Evolutionary conservation across 2,113 vertebrate genomes (phyloP), one percentile per base, ranked within the genome.

Genomic region (Aplodontia rufa): DNA sequence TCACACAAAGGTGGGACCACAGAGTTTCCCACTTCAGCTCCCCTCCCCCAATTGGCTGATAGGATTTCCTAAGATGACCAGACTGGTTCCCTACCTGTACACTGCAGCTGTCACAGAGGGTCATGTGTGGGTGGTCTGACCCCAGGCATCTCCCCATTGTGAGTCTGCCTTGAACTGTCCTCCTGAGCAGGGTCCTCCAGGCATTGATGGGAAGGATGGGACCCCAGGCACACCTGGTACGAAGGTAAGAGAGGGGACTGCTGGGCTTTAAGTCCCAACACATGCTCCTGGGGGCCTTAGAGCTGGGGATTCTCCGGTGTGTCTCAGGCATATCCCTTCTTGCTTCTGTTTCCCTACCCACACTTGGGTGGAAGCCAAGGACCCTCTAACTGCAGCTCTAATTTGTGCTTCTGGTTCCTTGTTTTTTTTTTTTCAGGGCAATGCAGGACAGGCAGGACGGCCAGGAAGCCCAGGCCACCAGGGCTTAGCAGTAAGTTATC

Each of bases 191-290:
- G 99, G 99, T 93, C 98, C 99, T 68, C 99, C 99, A 0, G 99
- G 99, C 74, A 99, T 99, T 19, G 99, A 99, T n/a, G 99, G 99
- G 95, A 99, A 99, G 97, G 99, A 99, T 0, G 99, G 99, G 42
- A 99, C 99, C 71, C 99, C 99, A 0, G 99, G 99, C 1, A 98
- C 98, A 96, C 99, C 99, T 1, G 99, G 99, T 26, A 98, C 99
- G 95, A 99, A 99, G 99, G 99, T 99, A 98, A 95, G 98, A 8
- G 16, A 22, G 8, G 32, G 75, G 69, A 35, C 3, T 20, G 13
- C 76, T 30, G 37, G 42, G 40, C 20, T 69, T 53, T 24, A 37
- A 60, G 80, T 35, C 40, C 19, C 1, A 10, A 22, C 28, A 35
- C 30, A 28, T 45, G 68, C 82, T 40, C 69, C 79, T 58, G 17